These are phyloP conservation scores for Idaea straminata DNA, from an alignment of 2,888 invertebrate species.

Conservation along the genomic window DNA sequence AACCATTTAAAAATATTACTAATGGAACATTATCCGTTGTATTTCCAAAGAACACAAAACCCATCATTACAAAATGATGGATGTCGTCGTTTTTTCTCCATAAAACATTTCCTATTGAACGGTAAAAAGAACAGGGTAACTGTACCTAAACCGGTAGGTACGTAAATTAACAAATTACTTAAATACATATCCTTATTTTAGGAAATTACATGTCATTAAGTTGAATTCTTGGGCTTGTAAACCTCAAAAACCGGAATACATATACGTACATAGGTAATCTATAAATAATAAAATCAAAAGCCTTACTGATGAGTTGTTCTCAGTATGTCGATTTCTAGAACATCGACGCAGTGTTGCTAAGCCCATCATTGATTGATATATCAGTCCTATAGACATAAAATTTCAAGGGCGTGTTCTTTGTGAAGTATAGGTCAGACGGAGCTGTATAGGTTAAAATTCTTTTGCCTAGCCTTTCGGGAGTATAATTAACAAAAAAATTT, in stretches of 20 bases:
- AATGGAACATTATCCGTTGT: not conserved
- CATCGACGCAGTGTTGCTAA: too few species aligned
- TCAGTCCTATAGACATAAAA: too few species aligned
- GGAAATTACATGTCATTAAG: conserved; percentile 11
- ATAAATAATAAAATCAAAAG: too few species aligned
- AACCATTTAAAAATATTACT: not conserved
- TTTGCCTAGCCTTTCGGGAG: too few species aligned
- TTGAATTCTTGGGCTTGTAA: conserved; percentile 17
- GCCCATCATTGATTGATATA: too few species aligned
- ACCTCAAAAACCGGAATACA: conserved; percentile 13
- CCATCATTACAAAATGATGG: not conserved
- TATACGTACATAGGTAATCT: not conserved
- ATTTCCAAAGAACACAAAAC: not conserved
- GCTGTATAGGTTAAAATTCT: too few species aligned
- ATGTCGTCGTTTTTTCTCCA: conserved; percentile 10
- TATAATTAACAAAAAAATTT: too few species aligned
- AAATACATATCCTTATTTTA: conserved; percentile 26
- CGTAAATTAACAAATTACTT: conserved; percentile 44
- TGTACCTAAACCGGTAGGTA: conserved; percentile 60
- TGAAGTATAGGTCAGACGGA: too few species aligned
- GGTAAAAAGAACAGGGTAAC: conserved; percentile 72
- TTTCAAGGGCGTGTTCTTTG: too few species aligned
- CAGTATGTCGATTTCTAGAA: too few species aligned
- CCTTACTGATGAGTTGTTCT: too few species aligned
- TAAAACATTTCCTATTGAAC: conserved; percentile 42